A percentile compares a stretch with the other conserved stretches of the same genome.
These are phyloP conservation scores for Meles meles DNA, from an alignment of 2,113 vertebrate genomes.

Conservation along the genomic window DNA sequence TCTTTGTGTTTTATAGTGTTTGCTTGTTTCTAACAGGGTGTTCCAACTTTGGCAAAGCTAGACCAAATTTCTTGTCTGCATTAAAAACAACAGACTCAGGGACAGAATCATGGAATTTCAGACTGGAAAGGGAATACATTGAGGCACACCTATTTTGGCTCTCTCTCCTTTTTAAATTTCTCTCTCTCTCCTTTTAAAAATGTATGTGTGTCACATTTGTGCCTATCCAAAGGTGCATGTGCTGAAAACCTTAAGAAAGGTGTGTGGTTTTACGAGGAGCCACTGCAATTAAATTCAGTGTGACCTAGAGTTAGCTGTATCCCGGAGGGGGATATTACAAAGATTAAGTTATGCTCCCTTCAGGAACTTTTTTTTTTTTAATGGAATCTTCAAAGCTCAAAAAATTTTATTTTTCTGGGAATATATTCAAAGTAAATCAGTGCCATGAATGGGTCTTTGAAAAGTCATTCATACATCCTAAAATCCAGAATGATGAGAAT, in stretches of 20 bases:
- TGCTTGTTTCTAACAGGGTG: background rate
- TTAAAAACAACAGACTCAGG: background rate
- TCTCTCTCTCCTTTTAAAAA: background rate
- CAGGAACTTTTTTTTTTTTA: background rate
- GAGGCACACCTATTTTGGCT: background rate
- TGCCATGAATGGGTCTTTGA: constrained; percentile 45
- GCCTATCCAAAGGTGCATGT: background rate
- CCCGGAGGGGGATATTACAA: background rate
- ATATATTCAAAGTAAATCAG: constrained; percentile 49
- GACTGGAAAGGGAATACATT: background rate
- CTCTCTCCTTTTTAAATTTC: background rate
- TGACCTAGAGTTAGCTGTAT: background rate
- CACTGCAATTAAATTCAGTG: background rate
- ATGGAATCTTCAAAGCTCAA: constrained; percentile 41
- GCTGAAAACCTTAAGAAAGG: background rate
- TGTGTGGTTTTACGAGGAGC: background rate
- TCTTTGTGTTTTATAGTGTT: background rate
- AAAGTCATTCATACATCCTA: background rate
- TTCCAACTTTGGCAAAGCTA: background rate
- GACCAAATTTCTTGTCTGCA: background rate
- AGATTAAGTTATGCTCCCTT: constrained; percentile 42
- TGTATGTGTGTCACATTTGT: background rate
- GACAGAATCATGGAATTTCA: background rate
- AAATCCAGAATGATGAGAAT: background rate
- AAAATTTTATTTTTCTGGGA: constrained; percentile 32